These are phyloP conservation scores for Phalacrocorax pelagicus DNA, from an alignment of 2,113 vertebrate species.

Conservation along the genomic window DNA sequence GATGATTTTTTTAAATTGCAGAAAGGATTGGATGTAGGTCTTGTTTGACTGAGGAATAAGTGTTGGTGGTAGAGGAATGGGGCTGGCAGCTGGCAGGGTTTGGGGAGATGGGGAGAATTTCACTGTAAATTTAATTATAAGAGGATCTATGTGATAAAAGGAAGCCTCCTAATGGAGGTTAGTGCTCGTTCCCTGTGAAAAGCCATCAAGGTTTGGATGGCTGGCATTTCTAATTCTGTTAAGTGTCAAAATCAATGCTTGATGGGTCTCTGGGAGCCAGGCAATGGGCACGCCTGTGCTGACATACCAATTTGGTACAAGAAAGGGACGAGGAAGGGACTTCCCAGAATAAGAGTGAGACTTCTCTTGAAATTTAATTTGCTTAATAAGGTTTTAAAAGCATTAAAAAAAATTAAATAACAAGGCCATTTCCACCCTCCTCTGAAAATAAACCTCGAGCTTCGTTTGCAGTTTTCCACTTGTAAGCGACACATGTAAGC, in stretches of 20 bases:
- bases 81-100: conserved; percentile 17
- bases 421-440: conserved; percentile 54
- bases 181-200: conserved; percentile 48
- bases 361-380: conserved; percentile 70
- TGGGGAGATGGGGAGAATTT: conserved; percentile 29
- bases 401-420: conserved; percentile 63
- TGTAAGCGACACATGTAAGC: conserved; percentile 50
- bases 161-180: conserved; percentile 53
- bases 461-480: conserved; percentile 68
- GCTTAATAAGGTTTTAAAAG: conserved; percentile 70
- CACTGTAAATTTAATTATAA: conserved; percentile 53
- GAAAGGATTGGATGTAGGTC: neutral
- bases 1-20: neutral
- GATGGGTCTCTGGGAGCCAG: conserved; percentile 38
- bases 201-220: conserved; percentile 25
- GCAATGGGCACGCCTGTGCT: conserved; percentile 42
- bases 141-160: conserved; percentile 49
- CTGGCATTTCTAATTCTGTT: conserved; percentile 65
- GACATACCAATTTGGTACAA: conserved; percentile 49
- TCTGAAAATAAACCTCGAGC: conserved; percentile 52
- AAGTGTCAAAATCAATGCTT: conserved; percentile 64
- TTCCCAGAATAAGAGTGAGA: conserved; percentile 54
- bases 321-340: neutral
- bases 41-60: neutral
- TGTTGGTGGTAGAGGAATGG: neutral